phyloP scores from a whole-genome alignment of 2,113 vertebrate species.

The Suncus etruscus region DNA sequence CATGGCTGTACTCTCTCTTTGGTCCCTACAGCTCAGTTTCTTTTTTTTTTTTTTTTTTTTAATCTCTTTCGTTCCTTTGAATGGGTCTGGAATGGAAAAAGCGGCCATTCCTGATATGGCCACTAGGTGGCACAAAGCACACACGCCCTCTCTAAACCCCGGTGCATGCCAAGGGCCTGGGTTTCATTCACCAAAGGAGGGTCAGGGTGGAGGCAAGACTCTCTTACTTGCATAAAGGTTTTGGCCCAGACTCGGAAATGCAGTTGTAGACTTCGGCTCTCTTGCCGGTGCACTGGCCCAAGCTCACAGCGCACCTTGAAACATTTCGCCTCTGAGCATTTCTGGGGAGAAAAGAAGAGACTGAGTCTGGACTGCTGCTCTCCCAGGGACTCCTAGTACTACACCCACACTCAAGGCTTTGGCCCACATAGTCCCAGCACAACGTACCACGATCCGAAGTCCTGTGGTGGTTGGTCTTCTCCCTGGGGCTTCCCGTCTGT shows the following conservation, averaged over 20 bases:
- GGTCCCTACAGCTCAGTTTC: too few relatives aligned
- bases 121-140: constrained; percentile 66
- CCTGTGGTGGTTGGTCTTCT: constrained; percentile 83
- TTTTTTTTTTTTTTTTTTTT: too few relatives aligned
- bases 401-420: background rate
- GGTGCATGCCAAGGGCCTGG: background rate
- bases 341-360: constrained; percentile 82
- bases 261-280: constrained; percentile 90
- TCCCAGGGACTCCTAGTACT: background rate
- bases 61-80: background rate
- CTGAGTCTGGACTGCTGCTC: background rate
- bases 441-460: constrained; percentile 87
- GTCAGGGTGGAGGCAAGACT: background rate
- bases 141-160: background rate
- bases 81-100: constrained; percentile 21
- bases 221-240: constrained; percentile 91
- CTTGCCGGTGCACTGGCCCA: constrained; percentile 89
- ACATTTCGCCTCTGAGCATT: constrained; percentile 91
- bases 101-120: background rate
- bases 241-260: constrained; percentile 92
- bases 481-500: constrained; percentile 86
- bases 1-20: too few relatives aligned
- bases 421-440: background rate
- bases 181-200: background rate
- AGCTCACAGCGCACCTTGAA: constrained; percentile 91